Evolutionary conservation across 2,888 invertebrate genomes (phyloP).

Genomic region (Agriotes lineatus): DNA sequence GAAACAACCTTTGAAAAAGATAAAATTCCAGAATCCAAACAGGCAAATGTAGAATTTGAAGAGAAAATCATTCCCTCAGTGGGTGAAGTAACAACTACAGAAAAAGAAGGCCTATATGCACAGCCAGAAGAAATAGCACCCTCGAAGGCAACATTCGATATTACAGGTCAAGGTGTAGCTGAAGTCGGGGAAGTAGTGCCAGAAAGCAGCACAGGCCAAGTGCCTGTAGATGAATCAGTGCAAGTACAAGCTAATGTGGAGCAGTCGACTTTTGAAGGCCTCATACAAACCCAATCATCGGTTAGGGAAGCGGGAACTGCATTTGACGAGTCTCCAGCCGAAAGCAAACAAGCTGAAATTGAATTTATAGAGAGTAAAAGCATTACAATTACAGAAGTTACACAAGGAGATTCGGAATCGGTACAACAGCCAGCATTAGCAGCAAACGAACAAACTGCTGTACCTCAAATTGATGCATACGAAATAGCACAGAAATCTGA

Average conservation of each 20-base stretch:
- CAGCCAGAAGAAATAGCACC: slow-evolving; percentile 55
- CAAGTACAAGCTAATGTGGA: slow-evolving; percentile 65
- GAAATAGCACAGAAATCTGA: slow-evolving; percentile 68
- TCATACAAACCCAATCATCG: slow-evolving; percentile 64
- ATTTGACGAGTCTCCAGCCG: slow-evolving; percentile 63
- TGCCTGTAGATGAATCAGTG: slow-evolving; percentile 57
- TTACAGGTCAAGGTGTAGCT: slow-evolving; percentile 64
- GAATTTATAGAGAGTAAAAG: slow-evolving; percentile 64
- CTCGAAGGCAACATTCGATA: slow-evolving; percentile 59
- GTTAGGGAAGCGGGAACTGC: slow-evolving; percentile 64
- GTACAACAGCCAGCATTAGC: slow-evolving; percentile 56
- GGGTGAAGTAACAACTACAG: slow-evolving; percentile 66
- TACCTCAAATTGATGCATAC: slow-evolving; percentile 62
- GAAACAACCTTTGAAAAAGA: slow-evolving; percentile 69
- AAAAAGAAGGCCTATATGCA: slow-evolving; percentile 65
- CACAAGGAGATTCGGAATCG: slow-evolving; percentile 67
- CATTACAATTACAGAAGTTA: slow-evolving; percentile 67
- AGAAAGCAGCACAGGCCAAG: slow-evolving; percentile 57
- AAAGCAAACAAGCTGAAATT: slow-evolving; percentile 64
- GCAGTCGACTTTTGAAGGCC: slow-evolving; percentile 65
- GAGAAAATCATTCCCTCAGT: slow-evolving; percentile 66
- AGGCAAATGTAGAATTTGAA: slow-evolving; percentile 64
- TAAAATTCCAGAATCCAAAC: slow-evolving; percentile 65
- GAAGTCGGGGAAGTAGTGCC: slow-evolving; percentile 63
- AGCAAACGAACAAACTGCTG: slow-evolving; percentile 61